Evolutionary conservation across 2,797 vertebrate genomes (phyloP).

Genomic region (Leptatherina wallacei): DNA sequence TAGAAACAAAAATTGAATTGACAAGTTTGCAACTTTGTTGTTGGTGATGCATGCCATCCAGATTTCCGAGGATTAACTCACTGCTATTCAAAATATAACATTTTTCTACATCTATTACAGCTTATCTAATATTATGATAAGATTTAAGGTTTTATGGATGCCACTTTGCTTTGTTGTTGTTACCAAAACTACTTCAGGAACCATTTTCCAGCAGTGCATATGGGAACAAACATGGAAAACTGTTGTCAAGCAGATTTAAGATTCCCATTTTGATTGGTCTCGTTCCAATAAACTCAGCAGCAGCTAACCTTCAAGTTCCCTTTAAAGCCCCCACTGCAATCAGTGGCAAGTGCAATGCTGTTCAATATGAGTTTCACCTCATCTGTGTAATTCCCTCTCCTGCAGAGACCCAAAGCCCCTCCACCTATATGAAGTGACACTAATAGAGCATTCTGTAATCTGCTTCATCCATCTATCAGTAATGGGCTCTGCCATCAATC

Average conservation of each 20-base stretch:
- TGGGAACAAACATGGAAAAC: background rate
- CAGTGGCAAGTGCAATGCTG: constrained; percentile 37
- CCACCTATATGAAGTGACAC: constrained; percentile 73
- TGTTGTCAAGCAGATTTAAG: constrained; percentile 2
- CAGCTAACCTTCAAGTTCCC: constrained; percentile 40
- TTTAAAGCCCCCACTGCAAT: constrained; percentile 32
- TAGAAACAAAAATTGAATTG: background rate
- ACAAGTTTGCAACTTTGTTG: background rate
- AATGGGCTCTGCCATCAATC: constrained; percentile 74
- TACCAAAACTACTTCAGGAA: background rate
- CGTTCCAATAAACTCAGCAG: background rate
- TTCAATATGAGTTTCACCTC: constrained; percentile 42
- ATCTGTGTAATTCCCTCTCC: constrained; percentile 9
- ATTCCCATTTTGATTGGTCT: constrained; percentile 22
- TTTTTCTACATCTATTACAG: background rate
- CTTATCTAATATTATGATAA: background rate
- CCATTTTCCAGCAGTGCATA: background rate
- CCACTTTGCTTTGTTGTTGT: background rate
- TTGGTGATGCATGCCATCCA: background rate
- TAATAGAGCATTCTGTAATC: constrained; percentile 78
- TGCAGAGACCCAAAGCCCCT: constrained; percentile 32
- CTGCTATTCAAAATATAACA: background rate
- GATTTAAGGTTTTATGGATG: background rate
- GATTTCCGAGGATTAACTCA: constrained; percentile 1
- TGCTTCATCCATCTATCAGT: constrained; percentile 77